phyloP scores from a whole-genome alignment of 2,797 vertebrate species.

The Sebastes itinus region DNA sequence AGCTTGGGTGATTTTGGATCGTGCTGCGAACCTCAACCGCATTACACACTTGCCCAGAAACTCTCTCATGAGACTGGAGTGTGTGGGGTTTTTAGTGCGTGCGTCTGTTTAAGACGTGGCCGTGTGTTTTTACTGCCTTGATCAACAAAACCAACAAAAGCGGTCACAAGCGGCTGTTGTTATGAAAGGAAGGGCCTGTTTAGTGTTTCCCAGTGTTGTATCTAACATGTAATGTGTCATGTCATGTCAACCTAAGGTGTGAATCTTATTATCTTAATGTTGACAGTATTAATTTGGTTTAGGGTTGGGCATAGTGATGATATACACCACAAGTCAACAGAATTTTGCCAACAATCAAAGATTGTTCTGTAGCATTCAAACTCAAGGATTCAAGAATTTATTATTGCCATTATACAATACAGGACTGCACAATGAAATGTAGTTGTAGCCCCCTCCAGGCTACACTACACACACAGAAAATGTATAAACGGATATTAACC shows the following conservation, averaged over 20 bases:
- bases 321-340: neutral
- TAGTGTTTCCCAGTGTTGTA: neutral
- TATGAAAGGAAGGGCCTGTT: constrained; percentile 4
- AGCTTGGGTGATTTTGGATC: constrained; percentile 43
- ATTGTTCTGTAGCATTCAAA: neutral
- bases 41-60: constrained; percentile 36
- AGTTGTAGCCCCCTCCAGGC: neutral
- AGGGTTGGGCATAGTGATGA: neutral
- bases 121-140: constrained; percentile 28
- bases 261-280: neutral
- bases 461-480: neutral
- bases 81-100: constrained; percentile 12
- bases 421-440: neutral
- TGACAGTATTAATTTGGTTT: neutral
- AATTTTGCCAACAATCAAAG: neutral
- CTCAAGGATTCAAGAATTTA: neutral
- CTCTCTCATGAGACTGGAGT: neutral
- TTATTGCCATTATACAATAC: neutral
- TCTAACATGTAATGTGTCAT: neutral
- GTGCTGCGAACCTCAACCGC: constrained; percentile 18
- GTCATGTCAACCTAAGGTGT: neutral
- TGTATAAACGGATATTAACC: neutral
- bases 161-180: neutral
- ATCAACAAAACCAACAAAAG: constrained; percentile 40
- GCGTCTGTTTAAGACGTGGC: constrained; percentile 26